Conservation (phyloP, 35 echinoderm and acorn worm species). For the Apostichopus californicus region DNA sequence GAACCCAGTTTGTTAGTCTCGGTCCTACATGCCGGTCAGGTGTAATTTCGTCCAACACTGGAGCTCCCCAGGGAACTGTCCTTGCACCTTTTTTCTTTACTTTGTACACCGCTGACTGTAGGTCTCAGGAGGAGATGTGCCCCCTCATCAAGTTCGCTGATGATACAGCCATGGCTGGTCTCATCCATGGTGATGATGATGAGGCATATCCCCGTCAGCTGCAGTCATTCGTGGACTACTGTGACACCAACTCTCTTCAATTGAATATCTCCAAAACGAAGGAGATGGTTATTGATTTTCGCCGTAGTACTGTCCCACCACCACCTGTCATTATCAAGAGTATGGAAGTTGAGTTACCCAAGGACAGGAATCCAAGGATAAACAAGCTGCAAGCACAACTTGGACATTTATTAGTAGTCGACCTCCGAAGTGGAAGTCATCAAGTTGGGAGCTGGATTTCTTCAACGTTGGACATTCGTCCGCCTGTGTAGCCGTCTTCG, state of each 20-base stretch:
- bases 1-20: constrained; percentile 48
- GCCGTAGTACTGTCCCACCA: no score
- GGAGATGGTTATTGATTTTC: no score
- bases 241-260: not conserved
- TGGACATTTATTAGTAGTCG: no score
- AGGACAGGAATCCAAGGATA: not conserved
- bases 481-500: no score
- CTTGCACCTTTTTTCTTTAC: not conserved
- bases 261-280: not conserved
- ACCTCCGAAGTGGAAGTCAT: no score
- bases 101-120: not conserved
- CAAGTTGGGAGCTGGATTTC: no score
- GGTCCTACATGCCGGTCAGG: not conserved
- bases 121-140: not conserved
- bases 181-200: not conserved
- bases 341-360: no score
- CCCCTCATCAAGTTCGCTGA: no score
- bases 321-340: no score
- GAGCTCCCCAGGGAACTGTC: not conserved
- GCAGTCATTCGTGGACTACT: not conserved
- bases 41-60: constrained; percentile 38
- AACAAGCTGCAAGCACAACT: no score
- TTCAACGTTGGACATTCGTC: no score
- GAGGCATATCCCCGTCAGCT: not conserved
- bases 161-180: not conserved